These are phyloP conservation scores for Sphaerophoria taeniata DNA, from an alignment of 2,888 invertebrate genomes.

Conservation along the genomic window DNA sequence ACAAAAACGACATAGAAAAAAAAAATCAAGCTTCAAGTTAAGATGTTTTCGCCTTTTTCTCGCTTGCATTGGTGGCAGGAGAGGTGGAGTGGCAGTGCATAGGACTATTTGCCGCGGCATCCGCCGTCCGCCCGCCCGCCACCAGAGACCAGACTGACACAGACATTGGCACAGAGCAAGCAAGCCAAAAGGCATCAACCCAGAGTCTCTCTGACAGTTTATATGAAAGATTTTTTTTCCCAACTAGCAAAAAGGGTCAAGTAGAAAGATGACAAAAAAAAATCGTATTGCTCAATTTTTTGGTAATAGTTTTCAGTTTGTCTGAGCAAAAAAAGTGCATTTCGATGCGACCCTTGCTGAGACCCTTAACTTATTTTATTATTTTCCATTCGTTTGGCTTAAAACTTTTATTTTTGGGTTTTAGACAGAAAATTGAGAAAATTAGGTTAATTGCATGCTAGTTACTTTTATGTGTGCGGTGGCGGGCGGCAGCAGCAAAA, in stretches of 20 bases:
- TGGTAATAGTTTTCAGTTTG: too few species aligned
- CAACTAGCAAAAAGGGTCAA: neutral
- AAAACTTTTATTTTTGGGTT: slow-evolving; percentile 69
- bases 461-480: slow-evolving; percentile 64
- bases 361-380: slow-evolving; percentile 19
- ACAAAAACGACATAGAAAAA: slow-evolving; percentile 40
- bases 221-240: slow-evolving; percentile 55
- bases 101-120: slow-evolving; percentile 20
- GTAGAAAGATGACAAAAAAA: neutral
- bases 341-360: neutral
- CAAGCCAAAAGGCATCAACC: slow-evolving; percentile 43
- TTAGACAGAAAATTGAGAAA: slow-evolving; percentile 73
- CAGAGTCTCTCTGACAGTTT: slow-evolving; percentile 60
- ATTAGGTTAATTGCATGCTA: slow-evolving; percentile 74
- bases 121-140: too few species aligned
- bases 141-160: slow-evolving; percentile 40
- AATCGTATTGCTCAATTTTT: too few species aligned
- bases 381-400: slow-evolving; percentile 48
- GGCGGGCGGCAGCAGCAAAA: neutral
- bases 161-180: slow-evolving; percentile 20
- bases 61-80: slow-evolving; percentile 23
- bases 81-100: slow-evolving; percentile 19
- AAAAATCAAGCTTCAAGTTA: slow-evolving; percentile 69
- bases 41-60: slow-evolving; percentile 61
- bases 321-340: neutral